Conservation (phyloP, 1,140 invertebrate species). For the Sycophaga agraensis region DNA sequence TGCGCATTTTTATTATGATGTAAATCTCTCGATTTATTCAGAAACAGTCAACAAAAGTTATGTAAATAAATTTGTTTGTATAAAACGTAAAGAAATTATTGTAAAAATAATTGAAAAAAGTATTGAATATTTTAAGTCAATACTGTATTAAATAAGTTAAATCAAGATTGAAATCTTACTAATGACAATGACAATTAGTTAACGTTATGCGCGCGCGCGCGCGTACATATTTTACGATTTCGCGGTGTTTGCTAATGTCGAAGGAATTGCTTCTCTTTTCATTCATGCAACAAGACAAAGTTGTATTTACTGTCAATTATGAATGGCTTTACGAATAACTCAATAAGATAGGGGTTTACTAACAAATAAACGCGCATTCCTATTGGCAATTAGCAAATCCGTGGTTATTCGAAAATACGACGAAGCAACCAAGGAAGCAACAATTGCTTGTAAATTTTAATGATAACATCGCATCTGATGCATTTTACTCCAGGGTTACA, state of each 20-base stretch:
- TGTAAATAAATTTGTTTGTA: slow-evolving; percentile 24
- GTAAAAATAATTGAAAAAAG: not conserved
- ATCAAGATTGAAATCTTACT: not conserved
- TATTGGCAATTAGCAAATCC: not conserved
- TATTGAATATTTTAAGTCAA: slow-evolving; percentile 3
- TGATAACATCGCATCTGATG: not conserved
- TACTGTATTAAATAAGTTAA: not conserved
- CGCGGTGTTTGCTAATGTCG: too few species aligned
- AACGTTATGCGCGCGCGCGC: too few species aligned
- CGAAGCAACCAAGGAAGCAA: not conserved
- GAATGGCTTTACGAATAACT: not conserved
- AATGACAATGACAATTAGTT: not conserved
- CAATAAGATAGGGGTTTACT: too few species aligned
- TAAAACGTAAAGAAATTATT: not conserved
- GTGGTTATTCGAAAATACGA: not conserved
- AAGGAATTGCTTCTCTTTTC: too few species aligned
- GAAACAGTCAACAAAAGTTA: too few species aligned
- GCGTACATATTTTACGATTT: too few species aligned
- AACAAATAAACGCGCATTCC: too few species aligned
- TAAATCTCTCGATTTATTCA: too few species aligned
- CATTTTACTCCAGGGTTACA: not conserved
- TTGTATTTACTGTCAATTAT: too few species aligned
- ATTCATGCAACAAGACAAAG: too few species aligned
- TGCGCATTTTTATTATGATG: too few species aligned
- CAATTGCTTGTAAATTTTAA: not conserved